These are phyloP conservation scores for Sylvia atricapilla DNA, from an alignment of 2,113 vertebrate genomes.

Conservation along the genomic window DNA sequence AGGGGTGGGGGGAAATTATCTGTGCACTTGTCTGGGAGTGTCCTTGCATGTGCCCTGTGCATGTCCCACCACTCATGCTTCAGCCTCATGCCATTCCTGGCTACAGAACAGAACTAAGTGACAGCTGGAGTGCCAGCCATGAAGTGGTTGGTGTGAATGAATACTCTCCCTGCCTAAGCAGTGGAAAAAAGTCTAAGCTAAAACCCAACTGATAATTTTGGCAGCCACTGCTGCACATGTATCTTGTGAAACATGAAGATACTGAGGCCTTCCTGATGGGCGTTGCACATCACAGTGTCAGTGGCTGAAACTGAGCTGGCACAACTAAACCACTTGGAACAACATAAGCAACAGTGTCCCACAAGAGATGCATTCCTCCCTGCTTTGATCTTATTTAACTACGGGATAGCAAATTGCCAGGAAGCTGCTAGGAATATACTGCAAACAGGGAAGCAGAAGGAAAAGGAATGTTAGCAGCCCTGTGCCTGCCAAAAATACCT, in stretches of 20 bases:
- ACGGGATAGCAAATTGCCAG: neutral
- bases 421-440: neutral
- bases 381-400: neutral
- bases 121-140: neutral
- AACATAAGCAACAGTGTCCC: neutral
- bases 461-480: neutral
- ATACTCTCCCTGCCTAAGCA: neutral
- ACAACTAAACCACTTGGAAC: neutral
- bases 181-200: neutral
- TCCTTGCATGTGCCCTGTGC: neutral
- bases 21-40: neutral
- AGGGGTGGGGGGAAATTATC: neutral
- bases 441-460: neutral
- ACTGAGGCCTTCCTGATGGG: fast-evolving
- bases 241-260: neutral
- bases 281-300: neutral
- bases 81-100: neutral
- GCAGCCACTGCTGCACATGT: neutral
- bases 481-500: neutral
- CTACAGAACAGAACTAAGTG: neutral
- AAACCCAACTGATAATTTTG: neutral
- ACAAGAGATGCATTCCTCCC: neutral
- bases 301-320: neutral
- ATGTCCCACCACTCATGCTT: neutral
- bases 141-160: neutral